Conservation (phyloP, 2,888 invertebrate genomes). For the Globia sparganii region DNA sequence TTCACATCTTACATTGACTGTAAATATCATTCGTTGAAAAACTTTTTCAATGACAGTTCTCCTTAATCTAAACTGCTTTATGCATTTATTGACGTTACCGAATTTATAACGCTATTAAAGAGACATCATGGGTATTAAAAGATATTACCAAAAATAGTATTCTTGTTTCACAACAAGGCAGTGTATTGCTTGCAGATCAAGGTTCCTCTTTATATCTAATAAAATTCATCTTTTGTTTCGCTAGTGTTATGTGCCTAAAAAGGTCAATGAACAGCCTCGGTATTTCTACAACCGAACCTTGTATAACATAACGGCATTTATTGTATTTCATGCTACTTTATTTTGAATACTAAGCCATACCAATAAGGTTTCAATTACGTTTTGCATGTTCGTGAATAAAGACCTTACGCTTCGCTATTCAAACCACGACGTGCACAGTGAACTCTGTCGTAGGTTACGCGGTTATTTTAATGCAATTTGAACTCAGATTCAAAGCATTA, state of each 20-base stretch:
- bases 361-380: constrained; percentile 80
- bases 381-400: constrained; percentile 68
- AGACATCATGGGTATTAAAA: constrained; percentile 39
- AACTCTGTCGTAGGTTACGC: constrained; percentile 74
- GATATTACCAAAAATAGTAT: constrained; percentile 50
- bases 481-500: constrained; percentile 75
- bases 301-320: constrained; percentile 76
- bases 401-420: constrained; percentile 80
- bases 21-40: constrained; percentile 10
- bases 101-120: constrained; percentile 14
- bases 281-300: constrained; percentile 84
- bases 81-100: not conserved
- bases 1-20: constrained; percentile 34
- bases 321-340: constrained; percentile 67
- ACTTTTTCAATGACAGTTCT: constrained; percentile 29
- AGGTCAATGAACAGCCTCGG: constrained; percentile 91
- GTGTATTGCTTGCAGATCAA: constrained; percentile 83
- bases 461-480: constrained; percentile 75
- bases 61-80: constrained; percentile 5
- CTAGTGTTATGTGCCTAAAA: constrained; percentile 88
- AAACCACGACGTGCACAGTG: constrained; percentile 74
- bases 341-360: constrained; percentile 72
- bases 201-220: constrained; percentile 84
- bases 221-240: constrained; percentile 88
- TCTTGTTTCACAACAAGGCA: constrained; percentile 73